These are phyloP conservation scores for Fragum sueziense DNA, from an alignment of 2,888 invertebrate genomes.

Conservation along the genomic window DNA sequence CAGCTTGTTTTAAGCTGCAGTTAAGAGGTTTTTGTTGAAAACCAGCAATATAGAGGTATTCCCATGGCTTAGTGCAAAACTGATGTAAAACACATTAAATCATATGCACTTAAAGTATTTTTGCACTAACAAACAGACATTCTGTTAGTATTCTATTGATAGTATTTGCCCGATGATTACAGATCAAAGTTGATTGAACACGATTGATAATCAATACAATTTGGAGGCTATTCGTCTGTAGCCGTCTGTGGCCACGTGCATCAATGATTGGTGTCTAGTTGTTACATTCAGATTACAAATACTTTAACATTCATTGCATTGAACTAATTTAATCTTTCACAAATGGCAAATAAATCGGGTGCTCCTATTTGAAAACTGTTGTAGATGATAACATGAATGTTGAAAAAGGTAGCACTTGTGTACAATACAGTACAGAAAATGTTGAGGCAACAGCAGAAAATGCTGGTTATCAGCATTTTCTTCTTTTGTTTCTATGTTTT, in stretches of 20 bases:
- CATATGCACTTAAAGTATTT: no score
- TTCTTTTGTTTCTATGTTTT: no score
- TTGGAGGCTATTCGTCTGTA: conserved; percentile 15
- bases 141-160: neutral
- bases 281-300: neutral
- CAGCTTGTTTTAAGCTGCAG: no score
- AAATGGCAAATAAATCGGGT: neutral
- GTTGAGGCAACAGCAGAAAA: no score
- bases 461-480: no score
- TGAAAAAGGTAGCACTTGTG: neutral
- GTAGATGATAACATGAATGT: no score
- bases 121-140: neutral
- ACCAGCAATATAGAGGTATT: no score
- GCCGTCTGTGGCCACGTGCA: conserved; percentile 16
- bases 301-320: neutral
- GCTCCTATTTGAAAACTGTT: no score
- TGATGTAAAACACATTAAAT: no score
- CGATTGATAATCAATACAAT: conserved; percentile 30
- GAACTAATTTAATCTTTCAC: neutral
- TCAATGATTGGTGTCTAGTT: conserved; percentile 10
- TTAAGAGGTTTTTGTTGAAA: no score
- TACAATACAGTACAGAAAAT: no score
- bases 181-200: conserved; percentile 23
- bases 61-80: no score
- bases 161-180: conserved; percentile 16